Evolutionary conservation across 2,113 vertebrate genomes (phyloP).

Genomic region (Corvus cornix): DNA sequence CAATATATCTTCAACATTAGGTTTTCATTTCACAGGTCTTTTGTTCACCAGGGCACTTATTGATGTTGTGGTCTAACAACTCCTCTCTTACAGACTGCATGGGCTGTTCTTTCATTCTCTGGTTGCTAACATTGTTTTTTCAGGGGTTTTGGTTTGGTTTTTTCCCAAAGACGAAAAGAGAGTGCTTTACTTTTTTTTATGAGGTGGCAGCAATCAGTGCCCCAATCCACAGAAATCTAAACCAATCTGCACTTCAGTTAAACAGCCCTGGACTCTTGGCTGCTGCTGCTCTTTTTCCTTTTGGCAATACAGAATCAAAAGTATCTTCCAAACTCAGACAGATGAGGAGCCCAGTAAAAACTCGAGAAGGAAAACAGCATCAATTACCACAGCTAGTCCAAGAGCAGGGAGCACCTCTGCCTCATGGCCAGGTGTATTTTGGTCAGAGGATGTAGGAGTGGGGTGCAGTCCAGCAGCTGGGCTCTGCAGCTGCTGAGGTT

Average conservation of each 20-base stretch:
- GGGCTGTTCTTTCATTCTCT: neutral
- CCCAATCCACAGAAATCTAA: neutral
- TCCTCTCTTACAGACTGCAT: neutral
- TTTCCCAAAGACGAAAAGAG: neutral
- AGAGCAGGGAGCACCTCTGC: neutral
- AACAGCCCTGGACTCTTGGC: neutral
- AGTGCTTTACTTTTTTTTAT: neutral
- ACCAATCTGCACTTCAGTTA: neutral
- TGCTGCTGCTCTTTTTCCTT: neutral
- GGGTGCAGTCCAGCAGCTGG: neutral
- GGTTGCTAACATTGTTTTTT: neutral
- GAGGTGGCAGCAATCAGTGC: neutral
- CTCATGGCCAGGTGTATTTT: neutral
- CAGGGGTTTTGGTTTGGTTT: neutral
- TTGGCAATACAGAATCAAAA: neutral
- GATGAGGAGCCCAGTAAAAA: neutral
- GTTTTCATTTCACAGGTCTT: neutral
- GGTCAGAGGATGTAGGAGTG: neutral
- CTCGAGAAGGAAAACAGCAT: neutral
- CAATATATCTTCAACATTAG: neutral
- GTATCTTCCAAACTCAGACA: neutral
- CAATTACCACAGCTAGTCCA: neutral
- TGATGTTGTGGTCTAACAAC: neutral
- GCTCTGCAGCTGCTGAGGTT: slow-evolving; percentile 21
- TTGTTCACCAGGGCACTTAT: neutral